Percentiles rank a stretch among this genome's conserved stretches.
These are phyloP conservation scores for Mormyrus lacerda DNA, from an alignment of 2,113 vertebrate genomes.

Conservation along the genomic window DNA sequence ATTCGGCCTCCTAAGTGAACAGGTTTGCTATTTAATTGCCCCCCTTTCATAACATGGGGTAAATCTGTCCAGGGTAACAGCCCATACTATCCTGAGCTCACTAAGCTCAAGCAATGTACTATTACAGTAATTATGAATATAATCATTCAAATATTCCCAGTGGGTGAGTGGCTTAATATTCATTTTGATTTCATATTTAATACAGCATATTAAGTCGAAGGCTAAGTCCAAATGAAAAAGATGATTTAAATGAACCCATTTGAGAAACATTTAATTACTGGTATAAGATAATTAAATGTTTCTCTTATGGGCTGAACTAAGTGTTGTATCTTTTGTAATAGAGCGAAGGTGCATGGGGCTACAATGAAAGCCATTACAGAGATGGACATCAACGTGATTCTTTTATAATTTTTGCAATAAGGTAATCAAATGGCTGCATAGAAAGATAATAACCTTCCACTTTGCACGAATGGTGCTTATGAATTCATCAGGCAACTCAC, in stretches of 20 bases:
- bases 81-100: constrained; percentile 46
- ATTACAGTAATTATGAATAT: constrained; percentile 62
- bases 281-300: constrained; percentile 56
- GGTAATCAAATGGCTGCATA: constrained; percentile 16
- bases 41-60: constrained; percentile 28
- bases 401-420: constrained; percentile 14
- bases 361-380: constrained; percentile 20
- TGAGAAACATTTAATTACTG: constrained; percentile 59
- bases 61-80: constrained; percentile 31
- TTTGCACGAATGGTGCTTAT: constrained; percentile 7
- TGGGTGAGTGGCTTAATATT: constrained; percentile 61
- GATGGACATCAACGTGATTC: constrained; percentile 16
- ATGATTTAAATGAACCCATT: constrained; percentile 60
- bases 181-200: constrained; percentile 60
- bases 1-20: not conserved
- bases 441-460: constrained; percentile 18
- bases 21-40: constrained; percentile 15
- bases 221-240: constrained; percentile 55
- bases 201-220: constrained; percentile 62
- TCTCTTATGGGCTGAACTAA: constrained; percentile 38
- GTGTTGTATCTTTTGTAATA: constrained; percentile 55
- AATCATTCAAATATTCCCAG: constrained; percentile 65
- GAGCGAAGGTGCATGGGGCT: constrained; percentile 42
- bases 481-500: not conserved
- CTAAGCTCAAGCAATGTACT: constrained; percentile 55